Conservation (phyloP, 2,797 vertebrate species). For the Aplochiton taeniatus region DNA sequence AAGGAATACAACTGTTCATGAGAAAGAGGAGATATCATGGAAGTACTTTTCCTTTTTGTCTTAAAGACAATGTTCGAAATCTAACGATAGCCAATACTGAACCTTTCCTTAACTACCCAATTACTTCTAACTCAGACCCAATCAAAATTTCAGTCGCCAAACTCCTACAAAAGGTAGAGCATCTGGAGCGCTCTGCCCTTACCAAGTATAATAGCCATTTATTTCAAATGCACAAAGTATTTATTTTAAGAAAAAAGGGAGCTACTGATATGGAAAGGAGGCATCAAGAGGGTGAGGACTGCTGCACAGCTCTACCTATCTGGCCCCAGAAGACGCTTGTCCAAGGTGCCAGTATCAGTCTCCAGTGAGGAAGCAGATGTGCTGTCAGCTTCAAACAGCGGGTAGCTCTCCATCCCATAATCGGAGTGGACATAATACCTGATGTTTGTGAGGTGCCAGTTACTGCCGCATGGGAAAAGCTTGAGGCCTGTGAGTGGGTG, state of each 20-base stretch:
- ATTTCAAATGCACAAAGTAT: neutral
- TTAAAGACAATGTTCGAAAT: no score
- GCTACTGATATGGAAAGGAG: constrained; percentile 27
- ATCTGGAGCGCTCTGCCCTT: no score
- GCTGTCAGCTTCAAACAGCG: constrained; percentile 85
- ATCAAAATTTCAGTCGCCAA: no score
- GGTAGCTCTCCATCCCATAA: constrained; percentile 83
- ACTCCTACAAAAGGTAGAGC: no score
- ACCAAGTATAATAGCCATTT: no score
- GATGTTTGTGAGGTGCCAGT: constrained; percentile 79
- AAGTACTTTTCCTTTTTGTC: no score
- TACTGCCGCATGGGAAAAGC: constrained; percentile 71
- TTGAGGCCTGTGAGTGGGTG: constrained; percentile 59
- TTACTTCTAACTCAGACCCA: no score
- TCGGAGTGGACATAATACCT: constrained; percentile 85
- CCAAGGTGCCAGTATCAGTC: constrained; percentile 87
- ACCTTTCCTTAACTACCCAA: no score
- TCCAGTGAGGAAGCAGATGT: constrained; percentile 81
- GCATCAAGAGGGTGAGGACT: constrained; percentile 57
- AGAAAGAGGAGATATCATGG: no score
- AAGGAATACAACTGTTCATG: no score
- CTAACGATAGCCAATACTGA: no score
- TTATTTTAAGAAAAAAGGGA: constrained; percentile 21
- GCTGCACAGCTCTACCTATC: constrained; percentile 61
- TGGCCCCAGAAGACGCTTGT: constrained; percentile 80